phyloP scores from a whole-genome alignment of 2,797 vertebrate species.

The Gila robusta region DNA sequence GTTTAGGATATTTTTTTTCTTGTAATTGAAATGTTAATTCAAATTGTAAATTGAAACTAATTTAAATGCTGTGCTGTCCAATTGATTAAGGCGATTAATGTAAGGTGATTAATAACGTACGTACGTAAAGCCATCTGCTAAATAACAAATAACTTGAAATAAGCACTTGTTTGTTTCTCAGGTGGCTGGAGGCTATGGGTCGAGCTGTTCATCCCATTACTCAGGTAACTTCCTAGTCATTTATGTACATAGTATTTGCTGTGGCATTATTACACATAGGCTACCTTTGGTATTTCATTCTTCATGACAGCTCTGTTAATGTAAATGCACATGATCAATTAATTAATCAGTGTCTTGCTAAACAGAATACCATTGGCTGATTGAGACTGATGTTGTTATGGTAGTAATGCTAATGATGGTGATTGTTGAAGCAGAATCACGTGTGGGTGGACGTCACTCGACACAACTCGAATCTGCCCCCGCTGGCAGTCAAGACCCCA shows the following conservation, averaged over 20 bases:
- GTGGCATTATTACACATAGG: neutral
- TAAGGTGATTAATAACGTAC: neutral
- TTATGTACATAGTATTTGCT: neutral
- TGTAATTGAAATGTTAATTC: neutral
- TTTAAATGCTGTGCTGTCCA: neutral
- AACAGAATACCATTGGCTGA: neutral
- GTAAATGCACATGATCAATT: neutral
- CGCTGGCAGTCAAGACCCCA: conserved; percentile 90
- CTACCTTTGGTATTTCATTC: neutral
- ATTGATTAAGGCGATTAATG: neutral
- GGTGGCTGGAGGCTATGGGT: conserved; percentile 90
- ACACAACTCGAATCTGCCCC: conserved; percentile 89
- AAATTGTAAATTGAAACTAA: neutral
- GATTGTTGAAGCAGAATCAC: conserved; percentile 79
- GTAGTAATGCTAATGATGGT: neutral
- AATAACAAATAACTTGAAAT: neutral
- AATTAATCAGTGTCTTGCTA: neutral
- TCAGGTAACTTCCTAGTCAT: conserved; percentile 79
- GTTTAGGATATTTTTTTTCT: no score
- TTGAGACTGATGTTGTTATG: neutral
- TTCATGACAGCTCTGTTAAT: neutral
- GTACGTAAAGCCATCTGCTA: neutral
- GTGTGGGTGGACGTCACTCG: conserved; percentile 92
- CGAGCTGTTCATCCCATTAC: conserved; percentile 85
- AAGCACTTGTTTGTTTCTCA: conserved; percentile 63